A percentile compares a stretch with the other conserved stretches of the same genome.
These are phyloP conservation scores for Hypsibius dujardini DNA, from an alignment of 1,140 invertebrate species.

Conservation along the genomic window DNA sequence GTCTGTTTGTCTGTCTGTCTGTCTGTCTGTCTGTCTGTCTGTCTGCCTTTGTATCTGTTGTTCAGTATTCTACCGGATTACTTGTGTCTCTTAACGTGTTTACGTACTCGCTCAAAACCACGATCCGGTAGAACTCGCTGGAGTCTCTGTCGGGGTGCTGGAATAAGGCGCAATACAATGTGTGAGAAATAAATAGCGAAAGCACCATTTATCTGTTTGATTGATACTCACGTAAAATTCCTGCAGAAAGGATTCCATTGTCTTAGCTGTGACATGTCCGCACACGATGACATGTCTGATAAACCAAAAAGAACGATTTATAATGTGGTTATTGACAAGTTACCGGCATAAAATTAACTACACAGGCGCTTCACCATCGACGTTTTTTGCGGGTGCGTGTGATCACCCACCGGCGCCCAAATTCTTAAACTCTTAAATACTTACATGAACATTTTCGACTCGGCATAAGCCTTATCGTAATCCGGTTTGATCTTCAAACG, in stretches of 20 bases:
- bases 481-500: not conserved
- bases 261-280: not conserved
- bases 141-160: conserved; percentile 6
- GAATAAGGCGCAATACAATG: not conserved
- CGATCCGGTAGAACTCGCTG: conserved; percentile 8
- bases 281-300: conserved; percentile 6
- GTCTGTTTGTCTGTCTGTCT: too few species aligned
- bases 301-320: not conserved
- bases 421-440: too few species aligned
- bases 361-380: not conserved
- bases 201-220: not conserved
- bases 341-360: too few species aligned
- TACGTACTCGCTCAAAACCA: not conserved
- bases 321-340: too few species aligned
- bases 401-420: too few species aligned
- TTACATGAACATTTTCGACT: not conserved
- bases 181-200: not conserved
- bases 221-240: conserved; percentile 5
- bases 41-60: too few species aligned
- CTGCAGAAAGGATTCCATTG: conserved; percentile 3
- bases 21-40: too few species aligned
- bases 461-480: not conserved
- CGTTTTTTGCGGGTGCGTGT: not conserved
- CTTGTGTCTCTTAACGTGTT: too few species aligned
- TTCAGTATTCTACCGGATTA: too few species aligned